A percentile compares a stretch with the other conserved stretches of the same genome.
phyloP scores from a whole-genome alignment of 2,797 vertebrate species.

The Limnodromus scolopaceus region DNA sequence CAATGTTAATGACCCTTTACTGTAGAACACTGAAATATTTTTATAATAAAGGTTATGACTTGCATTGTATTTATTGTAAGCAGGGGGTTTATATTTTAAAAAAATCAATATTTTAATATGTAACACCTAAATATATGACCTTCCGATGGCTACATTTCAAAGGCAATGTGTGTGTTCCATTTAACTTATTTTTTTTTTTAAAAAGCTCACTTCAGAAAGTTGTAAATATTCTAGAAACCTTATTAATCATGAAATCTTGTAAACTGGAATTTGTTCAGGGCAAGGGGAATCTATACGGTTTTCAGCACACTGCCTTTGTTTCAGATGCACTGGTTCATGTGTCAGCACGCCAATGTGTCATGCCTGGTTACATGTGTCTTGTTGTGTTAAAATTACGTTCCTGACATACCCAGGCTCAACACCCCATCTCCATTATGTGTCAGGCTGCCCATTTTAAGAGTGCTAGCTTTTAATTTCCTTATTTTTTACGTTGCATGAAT shows the following conservation, averaged over 20 bases:
- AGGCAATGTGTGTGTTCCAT: constrained; percentile 28
- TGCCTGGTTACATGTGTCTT: constrained; percentile 74
- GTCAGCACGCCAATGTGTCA: constrained; percentile 26
- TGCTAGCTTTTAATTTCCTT: constrained; percentile 66
- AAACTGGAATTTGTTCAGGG: constrained; percentile 31
- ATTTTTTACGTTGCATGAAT: neutral
- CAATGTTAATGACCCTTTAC: constrained; percentile 45
- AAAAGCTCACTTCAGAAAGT: constrained; percentile 26
- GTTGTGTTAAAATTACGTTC: constrained; percentile 68
- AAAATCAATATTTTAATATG: constrained; percentile 56
- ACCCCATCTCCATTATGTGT: constrained; percentile 40
- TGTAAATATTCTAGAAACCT: constrained; percentile 46
- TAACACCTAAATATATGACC: constrained; percentile 41
- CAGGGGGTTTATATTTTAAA: neutral
- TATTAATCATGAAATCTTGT: constrained; percentile 33
- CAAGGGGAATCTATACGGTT: neutral
- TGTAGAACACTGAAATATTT: constrained; percentile 4
- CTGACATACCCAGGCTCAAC: constrained; percentile 67
- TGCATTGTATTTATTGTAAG: constrained; percentile 57
- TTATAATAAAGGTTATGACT: constrained; percentile 56
- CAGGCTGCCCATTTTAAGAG: constrained; percentile 57
- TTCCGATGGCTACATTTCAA: constrained; percentile 45
- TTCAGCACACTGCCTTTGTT: constrained; percentile 50
- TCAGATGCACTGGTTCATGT: constrained; percentile 3
- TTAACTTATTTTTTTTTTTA: neutral